phyloP scores from a whole-genome alignment of 2,797 vertebrate species.

The Aldrovandia affinis region DNA sequence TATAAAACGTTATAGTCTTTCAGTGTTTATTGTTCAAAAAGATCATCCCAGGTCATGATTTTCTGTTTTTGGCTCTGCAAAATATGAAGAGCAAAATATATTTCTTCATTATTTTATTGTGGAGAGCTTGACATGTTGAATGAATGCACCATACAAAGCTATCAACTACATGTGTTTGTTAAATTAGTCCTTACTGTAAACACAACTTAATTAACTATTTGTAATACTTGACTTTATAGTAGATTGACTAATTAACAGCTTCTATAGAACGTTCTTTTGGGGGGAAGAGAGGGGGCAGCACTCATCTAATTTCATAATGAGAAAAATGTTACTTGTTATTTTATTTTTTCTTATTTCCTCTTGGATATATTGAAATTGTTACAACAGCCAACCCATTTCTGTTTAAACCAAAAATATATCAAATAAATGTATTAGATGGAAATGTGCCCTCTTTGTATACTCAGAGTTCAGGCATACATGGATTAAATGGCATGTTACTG shows the following conservation, averaged over 20 bases:
- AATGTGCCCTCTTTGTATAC: background rate
- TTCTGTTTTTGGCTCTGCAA: background rate
- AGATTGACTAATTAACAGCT: background rate
- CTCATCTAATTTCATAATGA: background rate
- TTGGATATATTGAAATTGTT: background rate
- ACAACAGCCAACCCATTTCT: background rate
- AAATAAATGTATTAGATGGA: background rate
- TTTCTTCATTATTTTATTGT: background rate
- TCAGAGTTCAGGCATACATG: background rate
- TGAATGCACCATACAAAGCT: background rate
- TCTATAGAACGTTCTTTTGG: background rate
- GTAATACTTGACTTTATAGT: background rate
- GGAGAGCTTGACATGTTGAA: background rate
- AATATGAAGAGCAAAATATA: background rate
- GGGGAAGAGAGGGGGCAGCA: background rate
- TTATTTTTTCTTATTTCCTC: background rate
- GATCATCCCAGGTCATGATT: background rate
- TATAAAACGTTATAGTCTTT: background rate
- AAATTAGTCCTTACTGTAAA: background rate
- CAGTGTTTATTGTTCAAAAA: background rate
- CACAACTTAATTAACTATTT: background rate
- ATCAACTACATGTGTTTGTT: background rate
- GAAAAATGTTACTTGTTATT: background rate
- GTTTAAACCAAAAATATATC: background rate
- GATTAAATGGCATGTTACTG: background rate